Evolutionary conservation across 2,113 vertebrate genomes (phyloP).

Genomic region (Narcine bancroftii): DNA sequence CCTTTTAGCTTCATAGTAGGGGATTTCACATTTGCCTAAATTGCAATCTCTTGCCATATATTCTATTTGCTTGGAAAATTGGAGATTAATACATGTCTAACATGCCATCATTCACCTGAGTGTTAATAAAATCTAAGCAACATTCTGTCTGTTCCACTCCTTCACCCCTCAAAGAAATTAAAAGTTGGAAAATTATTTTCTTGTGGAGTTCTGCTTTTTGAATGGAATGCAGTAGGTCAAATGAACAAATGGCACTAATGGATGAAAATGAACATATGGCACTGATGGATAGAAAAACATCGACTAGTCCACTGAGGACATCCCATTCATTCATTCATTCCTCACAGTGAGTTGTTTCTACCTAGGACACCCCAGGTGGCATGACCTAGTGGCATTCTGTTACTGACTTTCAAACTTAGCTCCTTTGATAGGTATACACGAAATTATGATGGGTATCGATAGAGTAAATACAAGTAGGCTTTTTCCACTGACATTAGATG

Average conservation of each 20-base stretch:
- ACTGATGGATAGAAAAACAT: background rate
- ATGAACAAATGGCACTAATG: no score
- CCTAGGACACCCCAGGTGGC: no score
- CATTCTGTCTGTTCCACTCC: background rate
- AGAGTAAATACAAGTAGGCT: no score
- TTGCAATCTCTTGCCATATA: no score
- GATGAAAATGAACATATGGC: background rate
- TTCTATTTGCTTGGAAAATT: no score
- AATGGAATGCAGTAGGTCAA: no score
- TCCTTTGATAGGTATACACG: no score
- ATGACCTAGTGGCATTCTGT: no score
- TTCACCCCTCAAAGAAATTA: background rate
- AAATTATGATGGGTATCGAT: no score
- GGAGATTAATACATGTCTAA: background rate
- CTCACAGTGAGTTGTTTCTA: background rate
- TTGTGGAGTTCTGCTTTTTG: background rate
- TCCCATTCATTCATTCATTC: background rate
- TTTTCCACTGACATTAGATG: no score
- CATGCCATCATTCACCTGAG: background rate
- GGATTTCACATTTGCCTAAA: no score
- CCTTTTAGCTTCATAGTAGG: no score
- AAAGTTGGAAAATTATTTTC: background rate
- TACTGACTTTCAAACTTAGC: background rate
- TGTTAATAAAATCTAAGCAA: background rate
- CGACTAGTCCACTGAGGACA: background rate